Conservation (phyloP, 2,113 vertebrate species). For the Puffinus mauretanicus region DNA sequence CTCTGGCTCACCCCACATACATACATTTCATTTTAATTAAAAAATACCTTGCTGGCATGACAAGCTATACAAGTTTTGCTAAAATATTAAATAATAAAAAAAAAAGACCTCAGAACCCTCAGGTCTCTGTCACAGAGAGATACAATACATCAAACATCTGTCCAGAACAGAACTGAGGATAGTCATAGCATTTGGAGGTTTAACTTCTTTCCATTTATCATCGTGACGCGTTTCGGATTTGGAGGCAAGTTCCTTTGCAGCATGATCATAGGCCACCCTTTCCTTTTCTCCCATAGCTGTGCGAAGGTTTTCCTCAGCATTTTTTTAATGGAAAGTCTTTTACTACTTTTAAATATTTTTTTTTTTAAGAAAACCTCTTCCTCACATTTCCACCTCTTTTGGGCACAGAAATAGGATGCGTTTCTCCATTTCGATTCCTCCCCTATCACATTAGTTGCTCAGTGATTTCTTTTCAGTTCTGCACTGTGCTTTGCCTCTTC, state of each 20-base stretch:
- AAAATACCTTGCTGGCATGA: slow-evolving; percentile 65
- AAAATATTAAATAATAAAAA: slow-evolving; percentile 59
- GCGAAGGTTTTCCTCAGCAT: background rate
- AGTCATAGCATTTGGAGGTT: slow-evolving; percentile 33
- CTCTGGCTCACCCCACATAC: slow-evolving; percentile 62
- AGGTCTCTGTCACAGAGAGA: slow-evolving; percentile 56
- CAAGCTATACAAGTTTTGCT: slow-evolving; percentile 56
- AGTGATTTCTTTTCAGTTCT: slow-evolving; percentile 66
- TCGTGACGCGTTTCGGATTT: background rate
- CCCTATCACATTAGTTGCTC: slow-evolving; percentile 58
- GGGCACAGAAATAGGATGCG: slow-evolving; percentile 24
- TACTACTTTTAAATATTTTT: background rate
- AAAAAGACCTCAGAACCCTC: slow-evolving; percentile 40
- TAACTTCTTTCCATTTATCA: slow-evolving; percentile 58
- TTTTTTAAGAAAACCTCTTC: background rate
- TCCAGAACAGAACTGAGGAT: slow-evolving; percentile 43
- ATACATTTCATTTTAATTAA: slow-evolving; percentile 68
- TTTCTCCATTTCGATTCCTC: slow-evolving; percentile 53
- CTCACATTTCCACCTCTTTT: slow-evolving; percentile 21
- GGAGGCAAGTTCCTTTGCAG: slow-evolving; percentile 22
- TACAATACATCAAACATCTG: slow-evolving; percentile 65
- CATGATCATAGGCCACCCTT: background rate
- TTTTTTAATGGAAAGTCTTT: background rate
- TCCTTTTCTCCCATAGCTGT: background rate
- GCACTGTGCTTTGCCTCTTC: slow-evolving; percentile 66